phyloP scores from a whole-genome alignment of 2,888 invertebrate genomes.

The Hirudinaria manillensis region DNA sequence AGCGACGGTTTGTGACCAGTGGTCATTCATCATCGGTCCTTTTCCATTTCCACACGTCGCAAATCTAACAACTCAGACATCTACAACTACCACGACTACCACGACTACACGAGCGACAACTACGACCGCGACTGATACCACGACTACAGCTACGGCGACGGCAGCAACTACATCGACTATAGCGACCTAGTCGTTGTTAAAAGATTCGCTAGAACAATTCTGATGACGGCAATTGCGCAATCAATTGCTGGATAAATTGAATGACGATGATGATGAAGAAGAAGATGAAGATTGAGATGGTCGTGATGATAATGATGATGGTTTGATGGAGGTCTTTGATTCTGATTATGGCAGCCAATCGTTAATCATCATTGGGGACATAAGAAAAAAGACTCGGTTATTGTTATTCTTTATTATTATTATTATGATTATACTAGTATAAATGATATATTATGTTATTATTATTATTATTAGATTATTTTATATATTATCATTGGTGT shows the following conservation, averaged over 20 bases:
- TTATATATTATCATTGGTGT: too few relatives aligned
- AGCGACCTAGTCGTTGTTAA: background rate
- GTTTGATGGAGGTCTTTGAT: background rate
- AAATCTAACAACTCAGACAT: too few relatives aligned
- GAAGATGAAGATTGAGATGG: background rate
- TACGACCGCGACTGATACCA: background rate
- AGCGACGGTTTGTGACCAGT: too few relatives aligned
- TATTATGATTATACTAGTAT: too few relatives aligned
- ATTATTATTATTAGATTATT: too few relatives aligned
- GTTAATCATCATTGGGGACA: too few relatives aligned
- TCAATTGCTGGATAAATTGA: background rate
- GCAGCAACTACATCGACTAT: background rate
- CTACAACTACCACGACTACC: background rate
- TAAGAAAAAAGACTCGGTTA: too few relatives aligned
- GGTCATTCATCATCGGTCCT: too few relatives aligned
- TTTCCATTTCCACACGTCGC: too few relatives aligned
- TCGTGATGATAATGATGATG: slow-evolving; percentile 11
- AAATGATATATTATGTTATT: too few relatives aligned
- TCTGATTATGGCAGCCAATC: background rate
- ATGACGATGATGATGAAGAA: slow-evolving; percentile 10
- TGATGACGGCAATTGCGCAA: slow-evolving; percentile 6
- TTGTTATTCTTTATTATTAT: too few relatives aligned
- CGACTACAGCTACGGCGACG: background rate
- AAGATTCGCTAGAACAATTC: too few relatives aligned
- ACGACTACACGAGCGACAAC: background rate